Conservation (phyloP, 1,140 invertebrate genomes). For the Aphis craccivora region DNA sequence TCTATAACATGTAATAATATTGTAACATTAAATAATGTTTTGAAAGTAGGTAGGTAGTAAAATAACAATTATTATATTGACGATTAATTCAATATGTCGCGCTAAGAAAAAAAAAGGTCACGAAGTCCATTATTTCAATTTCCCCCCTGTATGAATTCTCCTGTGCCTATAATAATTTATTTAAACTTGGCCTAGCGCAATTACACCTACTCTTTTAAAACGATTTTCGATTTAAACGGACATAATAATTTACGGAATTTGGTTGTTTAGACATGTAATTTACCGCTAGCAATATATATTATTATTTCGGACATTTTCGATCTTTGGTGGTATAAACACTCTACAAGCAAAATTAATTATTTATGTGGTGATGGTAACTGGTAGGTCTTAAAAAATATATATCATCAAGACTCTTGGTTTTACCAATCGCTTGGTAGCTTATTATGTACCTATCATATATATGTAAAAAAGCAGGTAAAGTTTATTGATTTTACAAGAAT, state of each 20-base stretch:
- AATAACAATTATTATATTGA: background rate
- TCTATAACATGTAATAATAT: background rate
- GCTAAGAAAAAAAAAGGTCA: background rate
- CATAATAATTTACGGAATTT: background rate
- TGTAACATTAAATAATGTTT: too few relatives aligned
- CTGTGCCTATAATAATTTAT: background rate
- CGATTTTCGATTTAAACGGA: background rate
- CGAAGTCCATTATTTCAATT: background rate
- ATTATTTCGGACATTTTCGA: background rate
- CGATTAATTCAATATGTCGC: background rate
- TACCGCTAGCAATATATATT: background rate
- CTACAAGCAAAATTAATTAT: background rate
- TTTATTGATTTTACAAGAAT: background rate
- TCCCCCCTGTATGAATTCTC: background rate
- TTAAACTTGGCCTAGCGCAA: background rate
- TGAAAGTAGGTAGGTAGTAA: background rate
- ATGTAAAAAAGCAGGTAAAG: background rate
- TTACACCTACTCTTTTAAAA: conserved; percentile 20
- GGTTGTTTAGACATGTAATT: background rate
- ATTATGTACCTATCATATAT: background rate
- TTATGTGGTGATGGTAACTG: background rate
- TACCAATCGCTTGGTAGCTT: background rate
- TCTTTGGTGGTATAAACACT: background rate
- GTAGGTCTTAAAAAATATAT: background rate
- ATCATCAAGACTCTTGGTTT: background rate